phyloP scores from a whole-genome alignment of 2,888 invertebrate genomes.

The Drosophila aldrichi region DNA sequence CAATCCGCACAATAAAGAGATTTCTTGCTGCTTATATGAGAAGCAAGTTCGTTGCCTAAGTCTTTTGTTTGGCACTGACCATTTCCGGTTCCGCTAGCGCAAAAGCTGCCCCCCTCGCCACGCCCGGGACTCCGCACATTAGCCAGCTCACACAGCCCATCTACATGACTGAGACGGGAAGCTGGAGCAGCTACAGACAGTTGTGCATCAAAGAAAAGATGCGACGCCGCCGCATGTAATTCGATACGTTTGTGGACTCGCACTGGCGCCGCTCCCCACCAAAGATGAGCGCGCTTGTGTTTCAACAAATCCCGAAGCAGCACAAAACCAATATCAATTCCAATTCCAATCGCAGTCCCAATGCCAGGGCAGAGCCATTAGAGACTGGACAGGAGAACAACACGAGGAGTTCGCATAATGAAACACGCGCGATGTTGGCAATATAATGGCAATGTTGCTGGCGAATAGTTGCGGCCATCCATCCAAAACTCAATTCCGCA shows the following conservation, averaged over 20 bases:
- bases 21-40: constrained; percentile 28
- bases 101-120: neutral
- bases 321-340: constrained; percentile 31
- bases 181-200: neutral
- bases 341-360: constrained; percentile 27
- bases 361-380: constrained; percentile 55
- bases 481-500: constrained; percentile 60
- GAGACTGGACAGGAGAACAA: constrained; percentile 47
- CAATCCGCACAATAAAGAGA: constrained; percentile 51
- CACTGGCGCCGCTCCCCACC: constrained; percentile 65
- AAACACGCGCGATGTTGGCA: constrained; percentile 67
- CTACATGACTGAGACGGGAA: neutral
- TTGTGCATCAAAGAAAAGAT: constrained; percentile 61
- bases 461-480: constrained; percentile 59
- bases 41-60: constrained; percentile 49
- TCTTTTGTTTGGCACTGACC: constrained; percentile 47
- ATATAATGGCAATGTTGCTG: constrained; percentile 67
- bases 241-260: constrained; percentile 63
- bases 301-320: constrained; percentile 40
- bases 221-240: constrained; percentile 61
- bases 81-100: constrained; percentile 73
- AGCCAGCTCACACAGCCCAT: constrained; percentile 36
- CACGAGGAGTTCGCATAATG: constrained; percentile 64
- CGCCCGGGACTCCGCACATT: constrained; percentile 24
- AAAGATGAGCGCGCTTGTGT: constrained; percentile 62